Conservation (phyloP, 2,888 invertebrate species). For the Hololepta plana region DNA sequence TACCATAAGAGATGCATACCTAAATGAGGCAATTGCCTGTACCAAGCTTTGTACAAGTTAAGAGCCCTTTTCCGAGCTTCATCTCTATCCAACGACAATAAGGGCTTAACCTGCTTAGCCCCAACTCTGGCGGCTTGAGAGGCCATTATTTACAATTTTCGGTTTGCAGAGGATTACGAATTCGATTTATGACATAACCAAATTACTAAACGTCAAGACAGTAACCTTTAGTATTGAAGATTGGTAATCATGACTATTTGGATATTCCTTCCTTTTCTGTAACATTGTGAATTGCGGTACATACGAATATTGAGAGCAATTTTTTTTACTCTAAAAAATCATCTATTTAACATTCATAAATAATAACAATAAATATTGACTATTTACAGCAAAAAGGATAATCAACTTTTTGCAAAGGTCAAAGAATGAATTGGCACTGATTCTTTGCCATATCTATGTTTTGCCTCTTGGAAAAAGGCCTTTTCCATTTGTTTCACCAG, state of each 20-base stretch:
- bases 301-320: too few relatives aligned
- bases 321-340: too few relatives aligned
- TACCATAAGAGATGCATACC: conserved; percentile 39
- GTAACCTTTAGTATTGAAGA: too few relatives aligned
- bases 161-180: too few relatives aligned
- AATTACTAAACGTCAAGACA: too few relatives aligned
- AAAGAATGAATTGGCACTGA: conserved; percentile 43
- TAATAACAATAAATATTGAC: too few relatives aligned
- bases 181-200: too few relatives aligned
- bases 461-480: conserved; percentile 77
- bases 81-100: conserved; percentile 56
- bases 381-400: too few relatives aligned
- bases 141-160: conserved; percentile 19
- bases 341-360: too few relatives aligned
- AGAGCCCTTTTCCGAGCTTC: conserved; percentile 74
- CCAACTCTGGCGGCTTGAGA: conserved; percentile 30
- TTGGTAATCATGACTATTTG: too few relatives aligned
- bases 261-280: too few relatives aligned
- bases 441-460: conserved; percentile 56
- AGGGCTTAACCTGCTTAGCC: conserved; percentile 60
- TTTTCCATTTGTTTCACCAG: conserved; percentile 91
- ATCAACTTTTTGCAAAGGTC: conserved; percentile 17
- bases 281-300: too few relatives aligned
- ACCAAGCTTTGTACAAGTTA: conserved; percentile 86
- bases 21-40: conserved; percentile 75